These are phyloP conservation scores for Patella pellucida DNA, from an alignment of 2,888 invertebrate genomes.

Conservation along the genomic window DNA sequence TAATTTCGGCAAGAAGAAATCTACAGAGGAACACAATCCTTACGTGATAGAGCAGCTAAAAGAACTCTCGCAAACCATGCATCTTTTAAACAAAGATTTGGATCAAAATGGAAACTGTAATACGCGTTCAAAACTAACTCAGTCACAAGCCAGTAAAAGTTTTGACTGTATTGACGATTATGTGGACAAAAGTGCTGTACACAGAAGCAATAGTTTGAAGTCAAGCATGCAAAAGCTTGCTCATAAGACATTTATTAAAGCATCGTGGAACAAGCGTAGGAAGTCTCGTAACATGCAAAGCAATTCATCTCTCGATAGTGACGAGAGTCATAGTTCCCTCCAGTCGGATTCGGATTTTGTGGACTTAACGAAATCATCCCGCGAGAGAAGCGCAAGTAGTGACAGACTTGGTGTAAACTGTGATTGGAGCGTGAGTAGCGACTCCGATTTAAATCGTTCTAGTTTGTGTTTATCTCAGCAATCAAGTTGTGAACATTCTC, in stretches of 20 bases:
- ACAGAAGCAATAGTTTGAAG: conserved; percentile 44
- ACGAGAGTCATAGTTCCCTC: conserved; percentile 1
- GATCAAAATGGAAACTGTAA: conserved; percentile 16
- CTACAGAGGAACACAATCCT: conserved; percentile 32
- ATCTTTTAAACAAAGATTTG: conserved; percentile 50
- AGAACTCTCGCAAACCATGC: conserved; percentile 45
- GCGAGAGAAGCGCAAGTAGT: not conserved
- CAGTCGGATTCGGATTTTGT: not conserved
- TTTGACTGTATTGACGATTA: conserved; percentile 9
- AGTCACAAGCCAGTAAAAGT: not conserved
- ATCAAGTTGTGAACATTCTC: conserved; percentile 10
- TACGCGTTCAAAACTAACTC: not conserved
- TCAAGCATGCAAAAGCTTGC: conserved; percentile 53
- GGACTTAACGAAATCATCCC: not conserved
- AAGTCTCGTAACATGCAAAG: conserved; percentile 21
- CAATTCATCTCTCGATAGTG: conserved; percentile 1
- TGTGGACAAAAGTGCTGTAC: conserved; percentile 19
- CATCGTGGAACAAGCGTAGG: conserved; percentile 40
- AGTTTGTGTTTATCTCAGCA: conserved; percentile 3
- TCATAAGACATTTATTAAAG: conserved; percentile 49
- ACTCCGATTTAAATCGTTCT: not conserved
- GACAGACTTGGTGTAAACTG: not conserved
- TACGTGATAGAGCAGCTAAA: conserved; percentile 49
- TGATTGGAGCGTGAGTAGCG: conserved; percentile 2
- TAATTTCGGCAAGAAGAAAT: conserved; percentile 48